These are phyloP conservation scores for Apotomis capreana DNA, from an alignment of 2,888 invertebrate species.

Conservation along the genomic window DNA sequence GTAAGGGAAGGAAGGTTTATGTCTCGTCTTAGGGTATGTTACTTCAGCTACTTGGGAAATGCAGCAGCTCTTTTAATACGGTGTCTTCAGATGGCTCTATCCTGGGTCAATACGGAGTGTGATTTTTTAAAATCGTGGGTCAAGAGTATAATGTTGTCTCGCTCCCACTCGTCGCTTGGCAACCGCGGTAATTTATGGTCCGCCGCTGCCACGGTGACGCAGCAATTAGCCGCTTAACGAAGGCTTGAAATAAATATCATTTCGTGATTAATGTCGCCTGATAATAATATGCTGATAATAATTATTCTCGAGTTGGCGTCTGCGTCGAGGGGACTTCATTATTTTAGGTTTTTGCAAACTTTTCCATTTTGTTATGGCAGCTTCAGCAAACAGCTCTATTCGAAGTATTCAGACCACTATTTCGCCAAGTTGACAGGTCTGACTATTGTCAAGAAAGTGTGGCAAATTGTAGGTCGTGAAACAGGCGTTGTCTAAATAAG, in stretches of 20 bases:
- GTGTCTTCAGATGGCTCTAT: too few species aligned
- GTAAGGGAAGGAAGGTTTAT: too few species aligned
- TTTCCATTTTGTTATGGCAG: not conserved
- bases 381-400: not conserved
- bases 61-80: too few species aligned
- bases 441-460: too few species aligned
- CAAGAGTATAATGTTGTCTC: not conserved
- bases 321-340: not conserved
- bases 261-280: conserved; percentile 74
- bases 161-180: conserved; percentile 51
- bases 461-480: too few species aligned
- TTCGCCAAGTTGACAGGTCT: too few species aligned
- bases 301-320: conserved; percentile 52
- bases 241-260: conserved; percentile 81
- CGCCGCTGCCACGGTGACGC: conserved; percentile 72
- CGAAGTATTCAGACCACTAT: too few species aligned
- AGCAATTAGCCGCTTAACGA: conserved; percentile 81
- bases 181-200: conserved; percentile 74
- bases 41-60: too few species aligned
- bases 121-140: too few species aligned
- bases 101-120: too few species aligned
- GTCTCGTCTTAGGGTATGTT: too few species aligned
- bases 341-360: conserved; percentile 3
- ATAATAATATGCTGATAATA: conserved; percentile 72
- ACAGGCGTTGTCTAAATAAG: too few species aligned